phyloP scores from a whole-genome alignment of 2,797 vertebrate genomes.

The Amblyraja radiata region DNA sequence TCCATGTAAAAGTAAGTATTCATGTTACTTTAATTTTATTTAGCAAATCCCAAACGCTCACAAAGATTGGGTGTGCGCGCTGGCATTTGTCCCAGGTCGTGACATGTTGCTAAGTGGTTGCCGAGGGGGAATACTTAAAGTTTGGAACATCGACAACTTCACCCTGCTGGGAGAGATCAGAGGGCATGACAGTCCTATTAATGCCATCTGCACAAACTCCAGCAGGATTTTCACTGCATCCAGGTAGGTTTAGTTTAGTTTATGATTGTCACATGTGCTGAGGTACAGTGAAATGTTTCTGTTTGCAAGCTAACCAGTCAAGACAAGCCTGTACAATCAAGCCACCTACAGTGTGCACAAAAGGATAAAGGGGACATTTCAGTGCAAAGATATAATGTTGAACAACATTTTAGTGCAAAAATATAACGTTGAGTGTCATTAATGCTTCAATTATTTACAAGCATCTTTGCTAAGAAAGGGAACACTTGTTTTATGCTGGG shows the following conservation, averaged over 20 bases:
- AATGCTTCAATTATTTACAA: background rate
- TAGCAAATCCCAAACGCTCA: slow-evolving; percentile 98
- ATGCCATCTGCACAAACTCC: slow-evolving; percentile 89
- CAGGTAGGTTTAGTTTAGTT: slow-evolving; percentile 61
- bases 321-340: too few relatives aligned
- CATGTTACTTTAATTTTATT: slow-evolving; percentile 25
- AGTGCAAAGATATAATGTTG: too few relatives aligned
- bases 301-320: too few relatives aligned
- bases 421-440: slow-evolving; percentile 32
- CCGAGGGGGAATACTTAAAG: slow-evolving; percentile 83
- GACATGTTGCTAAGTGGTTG: slow-evolving; percentile 91
- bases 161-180: slow-evolving; percentile 86
- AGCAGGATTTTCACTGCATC: slow-evolving; percentile 94
- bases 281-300: too few relatives aligned
- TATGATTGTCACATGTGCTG: too few relatives aligned
- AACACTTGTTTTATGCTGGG: background rate
- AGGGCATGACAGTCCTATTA: slow-evolving; percentile 93
- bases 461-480: background rate
- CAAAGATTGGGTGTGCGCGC: slow-evolving; percentile 94
- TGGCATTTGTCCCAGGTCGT: slow-evolving; percentile 81
- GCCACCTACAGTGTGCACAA: too few relatives aligned
- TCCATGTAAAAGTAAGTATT: background rate
- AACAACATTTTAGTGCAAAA: too few relatives aligned
- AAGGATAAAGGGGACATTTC: too few relatives aligned
- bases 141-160: slow-evolving; percentile 95